These are phyloP conservation scores for Microtus montanus DNA, from an alignment of 2,113 vertebrate species.

Conservation along the genomic window DNA sequence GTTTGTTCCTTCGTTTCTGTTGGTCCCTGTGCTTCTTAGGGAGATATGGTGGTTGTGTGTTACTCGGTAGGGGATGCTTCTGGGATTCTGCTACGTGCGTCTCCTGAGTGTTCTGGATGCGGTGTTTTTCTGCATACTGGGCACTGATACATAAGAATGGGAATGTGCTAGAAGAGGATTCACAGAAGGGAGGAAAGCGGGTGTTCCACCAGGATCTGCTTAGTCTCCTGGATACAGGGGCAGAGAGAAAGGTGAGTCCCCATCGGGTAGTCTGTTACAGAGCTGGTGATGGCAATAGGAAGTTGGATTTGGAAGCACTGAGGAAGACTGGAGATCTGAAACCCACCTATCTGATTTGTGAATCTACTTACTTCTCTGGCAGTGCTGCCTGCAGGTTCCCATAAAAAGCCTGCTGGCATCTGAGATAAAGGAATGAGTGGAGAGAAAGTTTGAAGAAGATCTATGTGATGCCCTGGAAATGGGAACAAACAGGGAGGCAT, in stretches of 20 bases:
- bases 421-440: background rate
- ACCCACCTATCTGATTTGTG: background rate
- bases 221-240: background rate
- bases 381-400: background rate
- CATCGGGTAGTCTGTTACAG: background rate
- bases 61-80: background rate
- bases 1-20: background rate
- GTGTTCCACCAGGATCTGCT: background rate
- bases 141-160: background rate
- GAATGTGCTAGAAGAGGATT: background rate
- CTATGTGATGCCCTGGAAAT: too few species aligned
- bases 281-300: background rate
- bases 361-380: background rate
- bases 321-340: background rate
- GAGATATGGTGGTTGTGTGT: background rate
- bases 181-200: background rate
- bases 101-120: background rate
- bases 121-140: background rate
- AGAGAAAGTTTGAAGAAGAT: background rate
- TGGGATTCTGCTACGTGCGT: background rate
- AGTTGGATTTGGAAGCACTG: background rate
- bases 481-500: background rate
- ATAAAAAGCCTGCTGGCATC: background rate
- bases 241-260: background rate
- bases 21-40: background rate